Conservation (phyloP, 1,140 invertebrate genomes). For the Halesus radiatus region DNA sequence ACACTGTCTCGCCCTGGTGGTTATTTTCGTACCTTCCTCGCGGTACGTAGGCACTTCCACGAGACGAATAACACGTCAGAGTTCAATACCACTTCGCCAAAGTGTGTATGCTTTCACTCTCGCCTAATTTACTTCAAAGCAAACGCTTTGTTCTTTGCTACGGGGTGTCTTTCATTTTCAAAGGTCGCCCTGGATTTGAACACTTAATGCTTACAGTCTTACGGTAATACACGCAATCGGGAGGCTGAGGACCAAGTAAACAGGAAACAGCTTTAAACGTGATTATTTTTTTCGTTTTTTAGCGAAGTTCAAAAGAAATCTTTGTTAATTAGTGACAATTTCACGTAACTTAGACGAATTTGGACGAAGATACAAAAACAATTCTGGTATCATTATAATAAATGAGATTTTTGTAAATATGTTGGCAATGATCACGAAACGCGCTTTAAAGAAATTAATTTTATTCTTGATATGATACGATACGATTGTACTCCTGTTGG, state of each 20-base stretch:
- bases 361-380: neutral
- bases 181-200: neutral
- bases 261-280: constrained; percentile 14
- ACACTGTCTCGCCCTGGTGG: constrained; percentile 36
- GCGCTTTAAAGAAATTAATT: no score
- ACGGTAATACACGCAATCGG: neutral
- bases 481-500: no score
- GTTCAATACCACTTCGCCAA: neutral
- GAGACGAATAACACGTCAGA: neutral
- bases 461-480: no score
- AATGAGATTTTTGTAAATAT: no score
- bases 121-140: neutral
- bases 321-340: neutral
- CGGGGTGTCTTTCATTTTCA: neutral
- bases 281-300: constrained; percentile 15
- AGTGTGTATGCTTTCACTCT: neutral
- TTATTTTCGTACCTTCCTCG: constrained; percentile 17
- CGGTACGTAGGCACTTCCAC: neutral
- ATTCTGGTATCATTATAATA: neutral
- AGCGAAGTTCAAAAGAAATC: constrained; percentile 22
- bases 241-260: neutral
- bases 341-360: neutral
- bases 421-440: no score
- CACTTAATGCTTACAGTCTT: neutral
- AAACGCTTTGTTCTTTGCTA: constrained; percentile 9